Conservation (phyloP, 2,888 invertebrate species). For the Eristalis arbustorum region DNA sequence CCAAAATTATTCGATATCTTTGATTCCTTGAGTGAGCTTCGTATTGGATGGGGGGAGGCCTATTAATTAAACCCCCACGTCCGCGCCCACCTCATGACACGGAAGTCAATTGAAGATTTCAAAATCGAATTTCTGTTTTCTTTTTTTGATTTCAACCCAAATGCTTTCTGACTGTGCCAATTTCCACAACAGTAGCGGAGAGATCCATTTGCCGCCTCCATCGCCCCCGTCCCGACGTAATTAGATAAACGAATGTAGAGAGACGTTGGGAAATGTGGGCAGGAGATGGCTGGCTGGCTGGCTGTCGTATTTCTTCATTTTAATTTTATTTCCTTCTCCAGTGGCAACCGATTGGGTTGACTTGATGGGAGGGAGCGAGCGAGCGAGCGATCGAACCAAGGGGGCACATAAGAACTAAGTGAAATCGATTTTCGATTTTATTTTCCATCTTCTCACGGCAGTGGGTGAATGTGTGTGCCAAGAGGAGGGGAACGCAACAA, state of each 20-base stretch:
- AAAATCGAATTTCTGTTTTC: slow-evolving; percentile 48
- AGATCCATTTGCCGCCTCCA: slow-evolving; percentile 25
- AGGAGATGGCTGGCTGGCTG: slow-evolving; percentile 1
- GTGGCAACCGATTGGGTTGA: slow-evolving; percentile 14
- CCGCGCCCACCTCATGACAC: neutral
- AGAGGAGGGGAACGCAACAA: neutral
- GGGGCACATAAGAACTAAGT: slow-evolving; percentile 58
- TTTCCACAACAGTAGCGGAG: slow-evolving; percentile 38
- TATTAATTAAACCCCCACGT: neutral
- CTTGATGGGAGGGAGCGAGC: neutral
- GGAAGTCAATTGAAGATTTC: slow-evolving; percentile 28
- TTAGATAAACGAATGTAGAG: slow-evolving; percentile 64
- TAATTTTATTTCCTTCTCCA: slow-evolving; percentile 56
- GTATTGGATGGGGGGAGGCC: neutral
- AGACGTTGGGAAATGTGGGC: slow-evolving; percentile 40
- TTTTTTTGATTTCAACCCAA: slow-evolving; percentile 41
- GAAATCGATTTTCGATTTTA: slow-evolving; percentile 70
- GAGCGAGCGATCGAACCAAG: neutral
- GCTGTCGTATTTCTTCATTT: slow-evolving; percentile 50
- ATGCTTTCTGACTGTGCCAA: slow-evolving; percentile 40
- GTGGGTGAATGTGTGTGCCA: neutral
- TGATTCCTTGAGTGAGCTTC: neutral
- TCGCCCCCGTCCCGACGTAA: slow-evolving; percentile 28
- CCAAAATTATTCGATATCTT: neutral
- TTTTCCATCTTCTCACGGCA: slow-evolving; percentile 30